Evolutionary conservation across 1,140 invertebrate genomes (phyloP), one percentile per base, ranked within the genome.

Genomic region (Ips typographus): DNA sequence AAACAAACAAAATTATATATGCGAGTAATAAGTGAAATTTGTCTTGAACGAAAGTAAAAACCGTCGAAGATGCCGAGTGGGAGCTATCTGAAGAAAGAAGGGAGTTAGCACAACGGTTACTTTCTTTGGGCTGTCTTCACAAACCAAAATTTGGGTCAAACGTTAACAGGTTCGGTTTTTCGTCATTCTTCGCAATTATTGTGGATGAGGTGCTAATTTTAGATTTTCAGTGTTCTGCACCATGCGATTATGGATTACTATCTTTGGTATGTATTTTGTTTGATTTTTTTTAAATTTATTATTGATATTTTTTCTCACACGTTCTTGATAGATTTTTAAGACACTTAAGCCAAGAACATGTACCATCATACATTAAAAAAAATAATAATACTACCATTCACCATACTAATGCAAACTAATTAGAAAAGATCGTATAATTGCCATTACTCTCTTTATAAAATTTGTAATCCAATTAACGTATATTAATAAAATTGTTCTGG

Each of bases 41-140:
- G 66, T 68, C 55, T 70, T 72, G 65, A 79, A 79, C 70, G 77
- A 79, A 79, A 79, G 77, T 77, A 77, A 78, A 77, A 78, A 74
- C 73, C 71, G 65, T 65, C 68, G 68, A 69, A 53, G 60, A 65
- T 70, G 65, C 52, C 70, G 71, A 78, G 77, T 79, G 76, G 77
- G 77, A 79, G 77, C 75, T 75, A 78, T 75, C 73, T 59, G 58
- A 76, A 72, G 71, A 74, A 76, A 75, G 73, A 75, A 77, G 71
- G 75, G 75, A 74, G 72, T 69, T 63, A 77, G 72, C 74, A 58
- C 66, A 68, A 68, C 72, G 64, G 70, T 78, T 76, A 77, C 76
- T 79, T 77, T 77, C 77, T 79, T 79, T 73, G 72, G 71, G 66
- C 72, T 72, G 71, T 77, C 75, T 77, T 75, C 69, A 74, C 73